Evolutionary conservation across 2,113 vertebrate species (phyloP).

Genomic region (Tautogolabrus adspersus): DNA sequence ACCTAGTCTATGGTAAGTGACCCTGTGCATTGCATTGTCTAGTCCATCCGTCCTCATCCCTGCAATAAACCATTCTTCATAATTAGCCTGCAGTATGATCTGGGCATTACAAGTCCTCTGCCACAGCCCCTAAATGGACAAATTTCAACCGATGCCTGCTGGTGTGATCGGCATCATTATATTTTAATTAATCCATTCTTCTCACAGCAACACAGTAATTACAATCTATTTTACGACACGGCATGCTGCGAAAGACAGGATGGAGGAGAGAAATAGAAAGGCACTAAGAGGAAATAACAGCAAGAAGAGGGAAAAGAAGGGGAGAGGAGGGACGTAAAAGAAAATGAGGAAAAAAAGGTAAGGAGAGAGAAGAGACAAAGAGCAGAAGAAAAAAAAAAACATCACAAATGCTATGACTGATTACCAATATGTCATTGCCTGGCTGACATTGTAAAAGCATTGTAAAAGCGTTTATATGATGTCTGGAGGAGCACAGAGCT

Average conservation of each 20-base stretch:
- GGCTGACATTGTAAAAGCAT: slow-evolving; percentile 76
- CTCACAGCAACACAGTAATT: slow-evolving; percentile 81
- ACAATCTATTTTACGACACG: slow-evolving; percentile 77
- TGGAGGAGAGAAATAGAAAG: slow-evolving; percentile 47
- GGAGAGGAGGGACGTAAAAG: slow-evolving; percentile 26
- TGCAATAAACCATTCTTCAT: slow-evolving; percentile 78
- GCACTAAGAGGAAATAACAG: slow-evolving; percentile 37
- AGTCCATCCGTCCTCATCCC: slow-evolving; percentile 59
- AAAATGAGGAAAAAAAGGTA: slow-evolving; percentile 26
- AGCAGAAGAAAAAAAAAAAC: slow-evolving; percentile 64
- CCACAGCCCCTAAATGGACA: slow-evolving; percentile 75
- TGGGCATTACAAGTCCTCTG: slow-evolving; percentile 78
- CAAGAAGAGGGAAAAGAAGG: slow-evolving; percentile 30
- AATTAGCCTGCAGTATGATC: slow-evolving; percentile 80
- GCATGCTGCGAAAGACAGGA: slow-evolving; percentile 68
- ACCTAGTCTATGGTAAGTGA: slow-evolving; percentile 64
- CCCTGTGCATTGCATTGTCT: slow-evolving; percentile 54
- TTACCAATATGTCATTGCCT: slow-evolving; percentile 70
- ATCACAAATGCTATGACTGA: slow-evolving; percentile 74
- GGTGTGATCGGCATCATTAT: slow-evolving; percentile 83
- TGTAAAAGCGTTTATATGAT: slow-evolving; percentile 80
- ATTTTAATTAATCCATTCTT: slow-evolving; percentile 85
- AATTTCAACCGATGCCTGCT: slow-evolving; percentile 77
- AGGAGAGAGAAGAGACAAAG: slow-evolving; percentile 44
- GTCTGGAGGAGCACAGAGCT: slow-evolving; percentile 66